Base-by-base conservation (phyloP, 2,888 invertebrate genomes). In the Epinotia bilunana region DNA sequence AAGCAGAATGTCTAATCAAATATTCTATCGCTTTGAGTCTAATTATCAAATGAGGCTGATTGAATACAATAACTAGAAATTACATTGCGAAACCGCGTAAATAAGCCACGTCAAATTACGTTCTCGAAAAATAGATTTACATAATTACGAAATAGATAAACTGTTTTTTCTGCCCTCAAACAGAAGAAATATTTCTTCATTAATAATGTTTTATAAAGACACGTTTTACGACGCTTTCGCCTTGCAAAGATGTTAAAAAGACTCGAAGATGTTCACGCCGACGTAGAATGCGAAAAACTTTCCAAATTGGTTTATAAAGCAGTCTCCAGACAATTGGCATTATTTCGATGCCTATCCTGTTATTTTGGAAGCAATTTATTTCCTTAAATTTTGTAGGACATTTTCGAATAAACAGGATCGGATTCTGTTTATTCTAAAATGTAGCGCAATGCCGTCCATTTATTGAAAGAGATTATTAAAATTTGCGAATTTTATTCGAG, bases 261-360 rank as follows among this genome's bases (percentile, higher is more conserved):
- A 61, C 16, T 76, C 33, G 75, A 79, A 78, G 76, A 76, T 70
- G 60, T 76, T 75, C 76, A 20, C 53, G 49, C 49, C 23, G 33
- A 70, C 16, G 23, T 2, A 67, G 70, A 79, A 80, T 60, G 74
- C 60, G 60, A 83, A 86, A 86, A 88, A 84, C 83, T 83, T 83
- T 84, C 83, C 83, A 89, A 89, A 89, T 89, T 89, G 89, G 88
- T 86, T 88, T 88, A 90, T 90, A 90, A 90, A 86, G 88, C 84
- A 86, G 84, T 89, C 90, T 88, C 90, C 83, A 83, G 91, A 89
- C 90, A 90, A 89, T 90, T 84, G 83, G 88, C 90, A 91, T 91
- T 91, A 85, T 77, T 75, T 76, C 74, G 71, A 77, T 77, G 73
- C 77, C 78, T 70, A 77, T 78, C 78, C 77, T 73, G 77, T 78